Evolutionary conservation across 1,140 invertebrate species (phyloP).

Genomic region (Matsumurasca onukii): DNA sequence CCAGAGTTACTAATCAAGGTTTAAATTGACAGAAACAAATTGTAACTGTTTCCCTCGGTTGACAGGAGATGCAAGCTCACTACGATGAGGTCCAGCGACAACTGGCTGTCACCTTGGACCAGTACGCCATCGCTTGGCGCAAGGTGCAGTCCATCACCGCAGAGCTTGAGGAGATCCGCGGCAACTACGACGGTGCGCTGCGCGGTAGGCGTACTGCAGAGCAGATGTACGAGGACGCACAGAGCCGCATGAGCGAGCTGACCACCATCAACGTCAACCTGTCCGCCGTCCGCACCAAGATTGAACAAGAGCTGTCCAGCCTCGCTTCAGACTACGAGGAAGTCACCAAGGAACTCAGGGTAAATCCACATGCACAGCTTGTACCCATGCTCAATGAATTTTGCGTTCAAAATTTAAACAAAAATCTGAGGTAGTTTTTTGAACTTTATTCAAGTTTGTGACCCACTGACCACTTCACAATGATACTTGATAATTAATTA

Average conservation of each 20-base stretch:
- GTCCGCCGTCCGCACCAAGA: slow-evolving; percentile 83
- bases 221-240: slow-evolving; percentile 84
- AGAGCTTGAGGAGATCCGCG: slow-evolving; percentile 92
- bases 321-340: slow-evolving; percentile 94
- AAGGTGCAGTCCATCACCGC: slow-evolving; percentile 88
- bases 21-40: no score
- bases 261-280: slow-evolving; percentile 93
- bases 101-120: slow-evolving; percentile 90
- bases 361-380: no score
- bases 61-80: slow-evolving; percentile 86
- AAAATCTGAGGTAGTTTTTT: no score
- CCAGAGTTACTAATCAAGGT: no score
- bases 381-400: no score
- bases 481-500: no score
- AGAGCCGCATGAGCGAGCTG: slow-evolving; percentile 87
- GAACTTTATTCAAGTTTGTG: no score
- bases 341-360: slow-evolving; percentile 89
- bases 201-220: slow-evolving; percentile 88
- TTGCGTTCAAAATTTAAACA: no score
- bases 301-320: slow-evolving; percentile 87
- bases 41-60: not conserved
- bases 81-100: slow-evolving; percentile 94
- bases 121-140: slow-evolving; percentile 87
- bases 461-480: no score
- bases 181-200: slow-evolving; percentile 85